A percentile compares a stretch with the other conserved stretches of the same genome.
Conservation (phyloP, 2,797 vertebrate genomes). For the Galagoides demidoff region DNA sequence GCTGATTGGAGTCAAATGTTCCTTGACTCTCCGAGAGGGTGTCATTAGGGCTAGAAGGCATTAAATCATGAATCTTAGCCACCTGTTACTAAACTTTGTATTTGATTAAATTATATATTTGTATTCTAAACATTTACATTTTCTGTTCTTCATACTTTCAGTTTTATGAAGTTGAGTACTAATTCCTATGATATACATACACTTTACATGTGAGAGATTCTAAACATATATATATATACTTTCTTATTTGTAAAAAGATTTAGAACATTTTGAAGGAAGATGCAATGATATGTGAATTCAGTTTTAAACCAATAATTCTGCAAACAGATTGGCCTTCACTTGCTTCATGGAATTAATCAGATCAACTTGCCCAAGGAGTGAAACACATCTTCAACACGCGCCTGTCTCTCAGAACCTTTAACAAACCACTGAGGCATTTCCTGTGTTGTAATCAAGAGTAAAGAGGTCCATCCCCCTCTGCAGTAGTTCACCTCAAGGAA, state of each 20-base stretch:
- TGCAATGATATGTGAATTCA: not conserved
- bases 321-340: not conserved
- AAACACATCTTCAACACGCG: not conserved
- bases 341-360: not conserved
- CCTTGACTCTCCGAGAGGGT: not conserved
- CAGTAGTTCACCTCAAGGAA: not conserved
- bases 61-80: not conserved
- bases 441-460: not conserved
- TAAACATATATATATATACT: not conserved
- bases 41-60: not conserved
- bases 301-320: not conserved
- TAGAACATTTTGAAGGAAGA: conserved; percentile 17
- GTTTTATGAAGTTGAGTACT: not conserved
- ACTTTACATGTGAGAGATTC: not conserved
- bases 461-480: not conserved
- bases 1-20: not conserved
- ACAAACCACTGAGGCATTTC: not conserved
- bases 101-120: not conserved
- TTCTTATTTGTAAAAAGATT: not conserved
- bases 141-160: not conserved
- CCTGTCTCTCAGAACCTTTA: not conserved
- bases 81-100: conserved; percentile 4
- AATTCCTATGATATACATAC: not conserved
- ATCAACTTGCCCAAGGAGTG: not conserved
- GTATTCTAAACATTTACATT: not conserved